Evolutionary conservation across 1,140 invertebrate genomes (phyloP).

Genomic region (Drosophila varians): DNA sequence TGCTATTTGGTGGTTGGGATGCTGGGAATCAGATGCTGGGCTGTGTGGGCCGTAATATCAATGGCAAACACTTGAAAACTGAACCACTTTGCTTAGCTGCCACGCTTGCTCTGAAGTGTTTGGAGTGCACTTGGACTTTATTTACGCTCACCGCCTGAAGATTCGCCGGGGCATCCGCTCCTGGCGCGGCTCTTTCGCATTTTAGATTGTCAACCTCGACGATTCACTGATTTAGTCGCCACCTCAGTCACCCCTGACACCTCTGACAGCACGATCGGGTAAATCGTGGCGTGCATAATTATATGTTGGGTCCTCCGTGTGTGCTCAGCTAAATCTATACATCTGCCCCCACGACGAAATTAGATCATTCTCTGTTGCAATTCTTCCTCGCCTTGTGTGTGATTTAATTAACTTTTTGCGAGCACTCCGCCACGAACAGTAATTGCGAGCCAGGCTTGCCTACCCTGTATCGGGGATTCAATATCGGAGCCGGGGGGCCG

Average conservation of each 20-base stretch:
- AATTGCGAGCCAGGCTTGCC: conserved; percentile 48
- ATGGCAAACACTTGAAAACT: conserved; percentile 65
- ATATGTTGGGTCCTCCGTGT: not conserved
- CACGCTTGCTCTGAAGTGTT: conserved; percentile 62
- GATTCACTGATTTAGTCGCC: conserved; percentile 15
- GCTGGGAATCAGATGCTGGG: conserved; percentile 13
- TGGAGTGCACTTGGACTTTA: conserved; percentile 54
- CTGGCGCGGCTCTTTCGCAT: conserved; percentile 1
- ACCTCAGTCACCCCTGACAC: not conserved
- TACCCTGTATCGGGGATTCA: conserved; percentile 46
- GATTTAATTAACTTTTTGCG: conserved; percentile 61
- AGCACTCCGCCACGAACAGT: conserved; percentile 34
- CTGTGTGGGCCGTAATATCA: conserved; percentile 57
- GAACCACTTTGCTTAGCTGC: conserved; percentile 61
- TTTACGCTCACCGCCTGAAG: conserved; percentile 33
- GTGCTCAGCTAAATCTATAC: not conserved
- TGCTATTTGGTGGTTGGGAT: conserved; percentile 12
- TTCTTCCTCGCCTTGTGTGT: conserved; percentile 20
- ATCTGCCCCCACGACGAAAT: conserved; percentile 18
- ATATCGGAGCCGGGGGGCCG: conserved; percentile 28
- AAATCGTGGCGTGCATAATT: conserved; percentile 49
- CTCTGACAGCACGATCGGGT: conserved; percentile 31
- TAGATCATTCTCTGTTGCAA: conserved; percentile 61
- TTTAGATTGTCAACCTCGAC: conserved; percentile 34
- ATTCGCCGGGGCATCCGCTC: conserved; percentile 24